Evolutionary conservation across 2,888 invertebrate species (phyloP).

Genomic region (Vesta saturnalis): DNA sequence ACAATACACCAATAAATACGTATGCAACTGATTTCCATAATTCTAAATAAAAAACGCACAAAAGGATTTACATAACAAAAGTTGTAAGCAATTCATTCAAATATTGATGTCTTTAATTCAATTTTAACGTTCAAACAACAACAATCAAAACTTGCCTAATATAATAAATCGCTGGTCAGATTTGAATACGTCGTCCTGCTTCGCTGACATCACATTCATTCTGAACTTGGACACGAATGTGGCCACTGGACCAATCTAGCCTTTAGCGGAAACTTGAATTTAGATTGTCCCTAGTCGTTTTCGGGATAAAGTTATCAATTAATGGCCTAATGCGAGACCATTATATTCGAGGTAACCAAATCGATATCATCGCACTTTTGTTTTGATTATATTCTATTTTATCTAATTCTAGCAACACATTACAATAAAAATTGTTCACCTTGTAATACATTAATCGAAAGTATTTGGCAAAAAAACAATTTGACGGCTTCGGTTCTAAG

Average conservation of each 20-base stretch:
- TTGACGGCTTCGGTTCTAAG: too few relatives aligned
- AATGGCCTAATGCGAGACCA: neutral
- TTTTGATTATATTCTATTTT: too few relatives aligned
- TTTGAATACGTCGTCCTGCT: constrained; percentile 40
- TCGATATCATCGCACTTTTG: too few relatives aligned
- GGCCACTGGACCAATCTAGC: constrained; percentile 36
- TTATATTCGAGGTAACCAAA: neutral
- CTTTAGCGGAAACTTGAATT: constrained; percentile 37
- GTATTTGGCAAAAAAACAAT: too few relatives aligned
- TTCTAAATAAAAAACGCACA: too few relatives aligned
- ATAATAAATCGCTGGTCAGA: constrained; percentile 40
- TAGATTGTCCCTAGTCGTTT: constrained; percentile 35
- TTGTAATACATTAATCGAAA: too few relatives aligned
- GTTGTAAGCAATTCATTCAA: neutral
- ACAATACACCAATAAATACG: too few relatives aligned
- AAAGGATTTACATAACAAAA: constrained; percentile 8
- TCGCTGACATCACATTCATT: constrained; percentile 39
- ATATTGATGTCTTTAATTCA: constrained; percentile 2
- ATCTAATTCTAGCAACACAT: too few relatives aligned
- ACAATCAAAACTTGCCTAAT: constrained; percentile 35
- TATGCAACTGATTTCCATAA: neutral
- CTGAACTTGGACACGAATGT: constrained; percentile 36
- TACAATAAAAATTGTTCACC: too few relatives aligned
- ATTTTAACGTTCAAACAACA: constrained; percentile 8
- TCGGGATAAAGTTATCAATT: constrained; percentile 25